These are phyloP conservation scores for Ibycter americanus DNA, from an alignment of 2,797 vertebrate species.

Conservation along the genomic window DNA sequence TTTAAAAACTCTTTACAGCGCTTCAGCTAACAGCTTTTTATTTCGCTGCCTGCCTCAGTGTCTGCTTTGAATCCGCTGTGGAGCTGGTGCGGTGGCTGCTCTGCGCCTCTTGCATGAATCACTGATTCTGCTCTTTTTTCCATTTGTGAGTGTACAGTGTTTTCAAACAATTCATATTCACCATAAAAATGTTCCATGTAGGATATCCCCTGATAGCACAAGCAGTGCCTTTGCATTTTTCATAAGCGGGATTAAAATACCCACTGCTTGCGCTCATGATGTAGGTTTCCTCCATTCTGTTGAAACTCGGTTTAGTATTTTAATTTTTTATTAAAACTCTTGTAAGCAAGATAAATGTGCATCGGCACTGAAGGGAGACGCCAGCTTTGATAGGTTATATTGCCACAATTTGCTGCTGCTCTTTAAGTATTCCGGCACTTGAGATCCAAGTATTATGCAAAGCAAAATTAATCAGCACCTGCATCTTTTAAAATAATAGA, in stretches of 20 bases:
- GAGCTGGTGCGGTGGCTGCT: not conserved
- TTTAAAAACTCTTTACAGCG: not conserved
- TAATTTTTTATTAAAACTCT: slow-evolving; percentile 74
- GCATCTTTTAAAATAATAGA: slow-evolving; percentile 67
- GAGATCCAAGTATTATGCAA: slow-evolving; percentile 19
- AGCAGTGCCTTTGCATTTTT: slow-evolving; percentile 54
- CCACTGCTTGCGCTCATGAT: not conserved
- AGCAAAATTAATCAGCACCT: slow-evolving; percentile 64
- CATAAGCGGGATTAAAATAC: slow-evolving; percentile 74
- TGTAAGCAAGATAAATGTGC: slow-evolving; percentile 58
- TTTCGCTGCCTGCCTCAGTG: not conserved
- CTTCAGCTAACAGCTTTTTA: slow-evolving; percentile 1
- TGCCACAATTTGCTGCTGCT: not conserved
- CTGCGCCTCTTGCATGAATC: not conserved
- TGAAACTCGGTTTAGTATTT: slow-evolving; percentile 58
- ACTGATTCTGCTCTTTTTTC: not conserved
- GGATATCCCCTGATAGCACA: slow-evolving; percentile 34
- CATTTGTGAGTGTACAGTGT: not conserved
- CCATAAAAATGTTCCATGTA: slow-evolving; percentile 31
- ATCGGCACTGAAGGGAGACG: not conserved
- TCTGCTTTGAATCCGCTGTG: not conserved
- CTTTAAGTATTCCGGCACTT: slow-evolving; percentile 16
- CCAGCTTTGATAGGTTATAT: not conserved
- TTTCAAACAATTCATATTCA: slow-evolving; percentile 52
- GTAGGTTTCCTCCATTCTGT: slow-evolving; percentile 26